A percentile compares a stretch with the other conserved stretches of the same genome.
These are phyloP conservation scores for Anser brachyrhynchus DNA, from an alignment of 2,113 vertebrate species.

Conservation along the genomic window DNA sequence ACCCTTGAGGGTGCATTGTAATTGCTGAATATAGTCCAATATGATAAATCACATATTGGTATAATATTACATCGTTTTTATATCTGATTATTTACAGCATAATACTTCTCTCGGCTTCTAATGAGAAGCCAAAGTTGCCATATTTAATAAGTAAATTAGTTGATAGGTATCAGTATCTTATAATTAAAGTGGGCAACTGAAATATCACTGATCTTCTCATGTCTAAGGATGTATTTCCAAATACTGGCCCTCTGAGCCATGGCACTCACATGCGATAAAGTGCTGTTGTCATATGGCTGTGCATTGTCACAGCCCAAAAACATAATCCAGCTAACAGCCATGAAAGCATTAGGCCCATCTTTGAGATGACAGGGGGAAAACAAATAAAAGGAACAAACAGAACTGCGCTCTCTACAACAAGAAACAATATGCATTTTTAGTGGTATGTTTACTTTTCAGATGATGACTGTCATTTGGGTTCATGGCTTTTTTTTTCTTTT, in stretches of 20 bases:
- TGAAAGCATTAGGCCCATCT: background rate
- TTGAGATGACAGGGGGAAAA: background rate
- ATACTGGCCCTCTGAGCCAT: background rate
- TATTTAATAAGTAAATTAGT: background rate
- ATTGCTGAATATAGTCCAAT: background rate
- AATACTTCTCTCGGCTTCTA: background rate
- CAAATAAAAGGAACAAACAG: background rate
- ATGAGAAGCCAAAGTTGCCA: background rate
- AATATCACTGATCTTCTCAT: background rate
- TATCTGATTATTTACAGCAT: background rate
- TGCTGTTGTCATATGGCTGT: background rate
- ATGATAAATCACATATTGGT: background rate
- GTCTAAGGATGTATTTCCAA: background rate
- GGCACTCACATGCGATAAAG: no score
- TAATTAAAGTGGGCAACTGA: background rate
- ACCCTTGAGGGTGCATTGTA: background rate
- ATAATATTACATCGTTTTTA: background rate
- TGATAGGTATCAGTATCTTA: background rate
- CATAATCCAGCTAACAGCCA: accelerated
- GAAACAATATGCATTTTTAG: background rate
- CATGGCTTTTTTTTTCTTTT: background rate
- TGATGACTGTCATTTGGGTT: background rate
- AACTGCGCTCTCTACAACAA: background rate
- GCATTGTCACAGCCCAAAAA: background rate
- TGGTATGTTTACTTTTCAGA: background rate